Percentiles rank a stretch among this genome's conserved stretches.
Evolutionary conservation across 53 echinoderm and acorn worm genomes (phyloP).

Genomic region (Echinarachnius parma): DNA sequence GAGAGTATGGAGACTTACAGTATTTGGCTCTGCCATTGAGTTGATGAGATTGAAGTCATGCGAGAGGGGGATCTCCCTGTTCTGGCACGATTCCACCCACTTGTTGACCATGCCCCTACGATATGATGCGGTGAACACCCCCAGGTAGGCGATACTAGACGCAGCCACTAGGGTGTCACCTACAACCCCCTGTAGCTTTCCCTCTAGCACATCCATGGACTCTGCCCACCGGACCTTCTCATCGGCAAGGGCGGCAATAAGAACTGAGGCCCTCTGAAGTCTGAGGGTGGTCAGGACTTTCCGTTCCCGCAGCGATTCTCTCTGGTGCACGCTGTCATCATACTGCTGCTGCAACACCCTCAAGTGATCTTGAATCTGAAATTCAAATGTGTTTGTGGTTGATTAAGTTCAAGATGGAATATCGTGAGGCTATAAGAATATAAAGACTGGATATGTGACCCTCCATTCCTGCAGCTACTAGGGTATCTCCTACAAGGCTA

Average conservation of each 20-base stretch:
- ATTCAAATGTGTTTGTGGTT: no score
- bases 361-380: slow-evolving; percentile 88
- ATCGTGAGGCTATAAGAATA: no score
- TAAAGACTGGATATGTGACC: no score
- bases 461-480: slow-evolving; percentile 92
- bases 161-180: slow-evolving; percentile 93
- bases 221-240: slow-evolving; percentile 99
- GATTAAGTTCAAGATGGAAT: no score
- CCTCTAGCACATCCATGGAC: slow-evolving; percentile 83
- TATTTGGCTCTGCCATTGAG: slow-evolving; percentile 92
- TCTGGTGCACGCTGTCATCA: slow-evolving; percentile 94
- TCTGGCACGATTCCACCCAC: slow-evolving; percentile 69
- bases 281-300: slow-evolving; percentile 92
- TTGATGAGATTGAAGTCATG: slow-evolving; percentile 75
- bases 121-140: slow-evolving; percentile 91
- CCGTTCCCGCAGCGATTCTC: slow-evolving; percentile 93
- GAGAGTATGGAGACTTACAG: no score
- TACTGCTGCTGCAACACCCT: slow-evolving; percentile 92
- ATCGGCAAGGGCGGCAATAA: slow-evolving; percentile 90
- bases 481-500: slow-evolving; percentile 91
- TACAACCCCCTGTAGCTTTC: slow-evolving; percentile 79
- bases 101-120: slow-evolving; percentile 77
- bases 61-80: slow-evolving; percentile 72
- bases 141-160: slow-evolving; percentile 88
- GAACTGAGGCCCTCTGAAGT: slow-evolving; percentile 95